phyloP scores from a whole-genome alignment of 1,140 invertebrate genomes.

The Drosophila pallidifrons region DNA sequence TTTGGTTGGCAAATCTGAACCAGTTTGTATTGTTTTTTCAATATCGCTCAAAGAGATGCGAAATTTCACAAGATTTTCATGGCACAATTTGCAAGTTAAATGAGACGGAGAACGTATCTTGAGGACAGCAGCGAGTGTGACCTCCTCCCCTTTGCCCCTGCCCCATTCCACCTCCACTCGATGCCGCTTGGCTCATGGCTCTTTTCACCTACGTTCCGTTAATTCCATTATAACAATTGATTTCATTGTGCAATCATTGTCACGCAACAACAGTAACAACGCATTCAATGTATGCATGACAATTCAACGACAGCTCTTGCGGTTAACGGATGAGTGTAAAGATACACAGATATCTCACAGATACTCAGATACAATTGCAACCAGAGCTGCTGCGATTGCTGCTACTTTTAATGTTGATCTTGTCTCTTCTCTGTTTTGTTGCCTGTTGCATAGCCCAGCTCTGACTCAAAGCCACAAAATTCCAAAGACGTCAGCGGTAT shows the following conservation, averaged over 20 bases:
- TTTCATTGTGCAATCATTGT: conserved; percentile 83
- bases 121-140: conserved; percentile 6
- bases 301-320: conserved; percentile 56
- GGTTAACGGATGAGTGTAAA: conserved; percentile 62
- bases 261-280: conserved; percentile 55
- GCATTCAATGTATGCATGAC: conserved; percentile 35
- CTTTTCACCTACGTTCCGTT: conserved; percentile 61
- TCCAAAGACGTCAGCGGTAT: conserved; percentile 30
- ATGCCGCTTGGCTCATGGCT: conserved; percentile 36
- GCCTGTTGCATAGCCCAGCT: conserved; percentile 47
- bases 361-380: conserved; percentile 12
- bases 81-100: conserved; percentile 9
- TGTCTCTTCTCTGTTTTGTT: not conserved
- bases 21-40: conserved; percentile 7
- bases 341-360: conserved; percentile 47
- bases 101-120: conserved; percentile 44
- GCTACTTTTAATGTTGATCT: not conserved
- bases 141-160: conserved; percentile 11
- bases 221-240: conserved; percentile 84
- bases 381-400: conserved; percentile 17
- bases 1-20: conserved; percentile 11
- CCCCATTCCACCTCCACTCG: conserved; percentile 3
- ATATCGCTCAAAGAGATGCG: not conserved
- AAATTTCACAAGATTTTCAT: conserved; percentile 28
- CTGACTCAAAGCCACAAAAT: conserved; percentile 59